phyloP scores from a whole-genome alignment of 2,797 vertebrate species.

The Threskiornis aethiopicus region DNA sequence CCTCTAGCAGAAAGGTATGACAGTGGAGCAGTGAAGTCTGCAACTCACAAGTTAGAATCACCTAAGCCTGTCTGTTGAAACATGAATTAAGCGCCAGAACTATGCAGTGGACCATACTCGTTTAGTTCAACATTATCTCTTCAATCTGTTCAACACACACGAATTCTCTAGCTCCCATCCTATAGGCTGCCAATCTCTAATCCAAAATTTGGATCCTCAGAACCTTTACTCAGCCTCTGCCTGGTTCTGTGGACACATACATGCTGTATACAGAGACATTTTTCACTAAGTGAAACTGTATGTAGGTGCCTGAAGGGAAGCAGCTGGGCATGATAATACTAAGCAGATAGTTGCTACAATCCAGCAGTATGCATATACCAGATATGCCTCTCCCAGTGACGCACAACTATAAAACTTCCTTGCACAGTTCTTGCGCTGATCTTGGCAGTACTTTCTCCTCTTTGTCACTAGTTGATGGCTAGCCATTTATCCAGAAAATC shows the following conservation, averaged over 20 bases:
- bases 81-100: not conserved
- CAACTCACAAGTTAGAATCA: not conserved
- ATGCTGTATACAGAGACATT: not conserved
- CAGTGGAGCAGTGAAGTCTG: not conserved
- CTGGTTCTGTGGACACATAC: not conserved
- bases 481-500: not conserved
- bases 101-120: not conserved
- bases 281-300: not conserved
- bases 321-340: not conserved
- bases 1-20: not conserved
- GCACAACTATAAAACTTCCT: not conserved
- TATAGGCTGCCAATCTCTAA: not conserved
- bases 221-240: not conserved
- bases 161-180: not conserved
- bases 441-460: not conserved
- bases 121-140: not conserved
- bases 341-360: not conserved
- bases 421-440: not conserved
- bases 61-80: not conserved
- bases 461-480: not conserved
- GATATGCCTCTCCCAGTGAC: not conserved
- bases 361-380: not conserved
- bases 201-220: not conserved
- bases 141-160: not conserved
- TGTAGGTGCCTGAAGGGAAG: not conserved